phyloP scores from a whole-genome alignment of 1,140 invertebrate species.

The Parasteatoda tepidariorum region DNA sequence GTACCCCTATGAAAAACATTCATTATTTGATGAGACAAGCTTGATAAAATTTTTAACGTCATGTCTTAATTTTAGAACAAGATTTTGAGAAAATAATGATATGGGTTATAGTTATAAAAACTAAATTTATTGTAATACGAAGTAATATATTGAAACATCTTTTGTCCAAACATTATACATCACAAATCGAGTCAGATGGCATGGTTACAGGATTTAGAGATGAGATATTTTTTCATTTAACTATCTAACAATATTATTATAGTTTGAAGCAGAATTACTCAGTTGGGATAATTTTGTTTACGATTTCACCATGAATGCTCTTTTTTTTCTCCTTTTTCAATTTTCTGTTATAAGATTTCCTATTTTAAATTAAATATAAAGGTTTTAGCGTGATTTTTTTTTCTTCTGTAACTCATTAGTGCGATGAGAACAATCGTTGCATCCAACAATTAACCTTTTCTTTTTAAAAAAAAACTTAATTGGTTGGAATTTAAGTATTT shows the following conservation, averaged over 20 bases:
- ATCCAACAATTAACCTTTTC: background rate
- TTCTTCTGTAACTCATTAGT: background rate
- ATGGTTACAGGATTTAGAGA: slow-evolving; percentile 9
- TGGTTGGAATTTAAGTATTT: background rate
- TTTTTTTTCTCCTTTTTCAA: background rate
- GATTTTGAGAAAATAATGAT: no score
- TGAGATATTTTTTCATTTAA: background rate
- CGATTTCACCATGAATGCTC: background rate
- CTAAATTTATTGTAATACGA: no score
- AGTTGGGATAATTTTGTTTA: background rate
- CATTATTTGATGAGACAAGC: no score
- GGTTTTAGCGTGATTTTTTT: background rate
- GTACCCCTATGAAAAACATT: no score
- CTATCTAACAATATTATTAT: background rate
- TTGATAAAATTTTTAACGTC: no score
- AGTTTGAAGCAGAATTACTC: background rate
- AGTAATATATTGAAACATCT: no score
- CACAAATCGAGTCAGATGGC: no score
- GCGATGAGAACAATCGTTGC: background rate
- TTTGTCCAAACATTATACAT: no score
- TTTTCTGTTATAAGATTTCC: background rate
- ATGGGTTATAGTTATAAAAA: no score
- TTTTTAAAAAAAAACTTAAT: background rate
- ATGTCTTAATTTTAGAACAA: no score
- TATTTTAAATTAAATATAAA: background rate